Base-by-base conservation (phyloP, 2,888 invertebrate genomes). In the Junonia oenone region DNA sequence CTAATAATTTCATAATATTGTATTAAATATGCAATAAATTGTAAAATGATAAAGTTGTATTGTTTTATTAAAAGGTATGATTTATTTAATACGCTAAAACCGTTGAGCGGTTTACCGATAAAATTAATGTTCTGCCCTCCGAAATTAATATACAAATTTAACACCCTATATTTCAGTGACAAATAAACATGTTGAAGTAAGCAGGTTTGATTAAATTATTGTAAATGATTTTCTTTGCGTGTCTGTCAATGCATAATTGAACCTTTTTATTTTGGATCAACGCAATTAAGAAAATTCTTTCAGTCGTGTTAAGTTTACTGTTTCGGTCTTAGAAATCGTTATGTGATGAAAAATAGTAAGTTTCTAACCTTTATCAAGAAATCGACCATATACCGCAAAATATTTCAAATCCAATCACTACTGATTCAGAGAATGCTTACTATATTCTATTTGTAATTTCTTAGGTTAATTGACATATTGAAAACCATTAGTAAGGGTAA, bases 141-240 rank as follows among this genome's bases (percentile, higher is more conserved):
- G 46, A 58, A 60, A 58, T 61, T 49, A 61, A 58, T 61, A 50
- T 49, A 43, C 49, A 37, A 47, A 53, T 61, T 61, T 57, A 58
- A 55, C 57, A 50, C 51, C 45, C 45, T 31, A 53, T 57, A 50
- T 52, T 33, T 55, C 52, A 55, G 14, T 14, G 17, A 26, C 22
- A 54, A 40, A 47, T 54, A 48, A 54, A 54, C 47, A 54, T 33
- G 33, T 40, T 15, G 47, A 54, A 17, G 29, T n/a, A 43, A 40
- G 19, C 8, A 0, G 19, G 17, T 40, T 40, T 19, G 38, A 19
- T 40, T 19, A 11, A 19, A 40, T 19, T 19, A 40, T 6, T 19
- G 11, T 19, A 2, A 19, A 4, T 1, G 11, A 19, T n/a, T 6
- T n/a, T n/a, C n/a, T n/a, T n/a, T n/a, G n/a, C n/a, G n/a, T n/a